These are phyloP conservation scores for Diachasma alloeum DNA, from an alignment of 1,140 invertebrate genomes.

Conservation along the genomic window DNA sequence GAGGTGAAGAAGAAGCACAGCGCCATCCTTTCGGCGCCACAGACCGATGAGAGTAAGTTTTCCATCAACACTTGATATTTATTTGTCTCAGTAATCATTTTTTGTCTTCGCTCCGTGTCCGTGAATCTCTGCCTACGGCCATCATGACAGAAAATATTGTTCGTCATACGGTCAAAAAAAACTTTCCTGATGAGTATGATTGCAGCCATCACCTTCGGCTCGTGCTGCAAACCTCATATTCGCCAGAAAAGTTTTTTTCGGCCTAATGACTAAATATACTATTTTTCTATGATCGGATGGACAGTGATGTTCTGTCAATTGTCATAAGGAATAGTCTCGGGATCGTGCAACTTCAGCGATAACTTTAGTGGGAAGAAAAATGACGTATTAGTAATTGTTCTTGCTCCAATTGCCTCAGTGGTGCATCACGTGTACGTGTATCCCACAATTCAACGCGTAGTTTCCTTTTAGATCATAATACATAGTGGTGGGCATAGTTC, in stretches of 20 bases:
- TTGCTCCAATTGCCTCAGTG: constrained; percentile 41
- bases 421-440: neutral
- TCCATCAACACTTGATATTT: no score
- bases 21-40: constrained; percentile 96
- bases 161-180: no score
- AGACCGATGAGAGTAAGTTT: constrained; percentile 97
- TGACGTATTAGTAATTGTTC: constrained; percentile 37
- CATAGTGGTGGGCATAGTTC: neutral
- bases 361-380: neutral
- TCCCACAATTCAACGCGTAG: neutral
- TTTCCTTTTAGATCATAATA: neutral
- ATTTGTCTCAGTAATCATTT: no score
- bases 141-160: no score
- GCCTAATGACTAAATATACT: no score
- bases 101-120: no score
- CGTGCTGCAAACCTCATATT: no score
- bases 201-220: no score
- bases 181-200: no score
- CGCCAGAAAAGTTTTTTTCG: no score
- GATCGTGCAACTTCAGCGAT: constrained; percentile 10
- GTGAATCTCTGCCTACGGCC: no score
- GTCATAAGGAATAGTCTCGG: constrained; percentile 5
- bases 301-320: neutral
- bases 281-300: neutral
- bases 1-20: constrained; percentile 99